Conservation (phyloP, 2,797 vertebrate genomes). For the Gila robusta region DNA sequence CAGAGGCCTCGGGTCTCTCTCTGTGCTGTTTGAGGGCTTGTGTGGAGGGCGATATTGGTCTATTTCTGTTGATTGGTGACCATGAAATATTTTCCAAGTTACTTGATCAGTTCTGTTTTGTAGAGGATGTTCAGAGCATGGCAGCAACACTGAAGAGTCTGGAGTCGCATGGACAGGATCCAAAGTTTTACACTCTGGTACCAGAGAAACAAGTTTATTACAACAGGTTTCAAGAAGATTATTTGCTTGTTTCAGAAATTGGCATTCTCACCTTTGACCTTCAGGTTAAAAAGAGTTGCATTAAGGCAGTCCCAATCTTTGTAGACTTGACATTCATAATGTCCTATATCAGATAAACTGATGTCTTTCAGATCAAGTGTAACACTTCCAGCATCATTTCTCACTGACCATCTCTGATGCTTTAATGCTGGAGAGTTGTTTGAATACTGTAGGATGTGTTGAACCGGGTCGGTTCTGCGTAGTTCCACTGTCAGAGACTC, state of each 20-base stretch:
- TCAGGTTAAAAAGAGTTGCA: neutral
- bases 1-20: neutral
- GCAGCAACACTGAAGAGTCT: conserved; percentile 21
- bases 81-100: conserved; percentile 39
- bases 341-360: neutral
- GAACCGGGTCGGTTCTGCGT: neutral
- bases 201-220: neutral
- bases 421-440: neutral
- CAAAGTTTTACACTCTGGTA: conserved; percentile 37
- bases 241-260: neutral
- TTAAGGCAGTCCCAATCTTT: neutral
- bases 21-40: neutral
- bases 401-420: conserved; percentile 34
- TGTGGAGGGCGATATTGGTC: neutral
- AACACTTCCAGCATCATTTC: neutral
- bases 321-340: conserved; percentile 21
- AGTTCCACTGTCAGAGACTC: conserved; percentile 6
- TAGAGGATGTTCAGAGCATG: conserved; percentile 20
- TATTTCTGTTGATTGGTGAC: neutral
- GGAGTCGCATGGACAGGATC: neutral
- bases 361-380: conserved; percentile 17
- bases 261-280: conserved; percentile 21
- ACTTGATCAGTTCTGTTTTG: neutral
- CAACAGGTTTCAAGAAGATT: neutral
- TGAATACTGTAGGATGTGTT: neutral